Evolutionary conservation across 1,140 invertebrate genomes (phyloP), one percentile per base, ranked within the genome.

Genomic region (Drosophila punjabiensis): DNA sequence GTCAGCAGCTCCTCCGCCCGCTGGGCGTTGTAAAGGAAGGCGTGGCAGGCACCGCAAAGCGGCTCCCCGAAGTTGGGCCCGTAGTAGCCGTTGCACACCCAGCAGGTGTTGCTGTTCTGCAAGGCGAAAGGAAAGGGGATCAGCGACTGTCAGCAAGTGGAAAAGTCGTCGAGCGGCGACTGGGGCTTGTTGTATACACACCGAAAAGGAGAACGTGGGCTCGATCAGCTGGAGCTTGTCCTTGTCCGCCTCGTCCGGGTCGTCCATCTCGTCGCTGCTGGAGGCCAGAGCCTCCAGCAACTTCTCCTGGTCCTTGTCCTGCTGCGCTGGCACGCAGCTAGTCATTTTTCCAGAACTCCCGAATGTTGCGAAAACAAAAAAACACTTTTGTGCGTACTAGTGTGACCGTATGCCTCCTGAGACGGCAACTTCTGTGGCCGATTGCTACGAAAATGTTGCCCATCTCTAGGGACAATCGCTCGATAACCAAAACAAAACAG

Each of bases 31-130:
- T 97, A 98, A 7, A 99, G 93, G 94, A 98, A 99, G 56, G 97
- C 95, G 93, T 99, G 98, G 89, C 98, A 99, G 2, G 97, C 98
- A 9, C 96, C 95, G 93, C 98, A 99, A n/a, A 98, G 95, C 20
- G 98, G 97, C 90, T 98, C 97, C 20, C 96, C 97, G 93, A 97
- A 98, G 93, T 96, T 97, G 2, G 97, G 97, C 2, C 98, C 98
- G 94, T 98, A 99, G 93, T 97, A 99, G 30, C 98, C 98, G 94
- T 97, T 96, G 91, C 98, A 99, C 63, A 97, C 95, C 85, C 96
- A 96, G 93, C 98, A 98, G 9, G 92, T 83, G 45, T 85, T 59
- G 45, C 76, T 91, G 59, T 88, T 92, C 90, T 92, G 61, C 16
- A 8, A 39, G 10, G n/a, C 39, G 39, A 64, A 68, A 68, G 35